Evolutionary conservation across 2,797 vertebrate species (phyloP).

Genomic region (Sebastiscus albofasciatus): DNA sequence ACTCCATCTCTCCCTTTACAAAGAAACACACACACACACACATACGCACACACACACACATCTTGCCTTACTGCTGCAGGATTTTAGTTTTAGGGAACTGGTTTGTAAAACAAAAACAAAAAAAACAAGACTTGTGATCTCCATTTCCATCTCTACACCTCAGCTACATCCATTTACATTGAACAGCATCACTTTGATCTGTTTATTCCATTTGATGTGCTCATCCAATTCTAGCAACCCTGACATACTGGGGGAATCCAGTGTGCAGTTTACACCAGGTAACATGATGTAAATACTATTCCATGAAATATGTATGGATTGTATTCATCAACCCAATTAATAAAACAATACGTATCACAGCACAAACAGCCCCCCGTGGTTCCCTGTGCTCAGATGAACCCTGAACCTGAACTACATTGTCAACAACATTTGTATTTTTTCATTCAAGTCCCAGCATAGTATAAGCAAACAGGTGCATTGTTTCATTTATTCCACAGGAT

Average conservation of each 20-base stretch:
- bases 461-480: conserved; percentile 1
- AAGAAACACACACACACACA: neutral
- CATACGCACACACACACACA: neutral
- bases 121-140: neutral
- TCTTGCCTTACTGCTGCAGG: neutral
- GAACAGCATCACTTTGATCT: conserved; percentile 34
- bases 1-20: neutral
- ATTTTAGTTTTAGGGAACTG: conserved; percentile 2
- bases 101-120: neutral
- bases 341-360: conserved; percentile 21
- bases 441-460: neutral
- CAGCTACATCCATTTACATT: neutral
- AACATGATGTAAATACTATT: conserved; percentile 19
- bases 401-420: neutral
- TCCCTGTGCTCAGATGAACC: conserved; percentile 6
- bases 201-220: conserved; percentile 41
- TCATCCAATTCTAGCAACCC: conserved; percentile 12
- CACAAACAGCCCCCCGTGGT: neutral
- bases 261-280: conserved; percentile 21
- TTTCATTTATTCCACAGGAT: neutral
- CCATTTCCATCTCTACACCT: neutral
- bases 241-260: neutral
- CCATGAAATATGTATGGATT: conserved; percentile 21
- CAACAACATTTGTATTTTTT: neutral
- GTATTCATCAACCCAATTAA: conserved; percentile 25